Conservation (phyloP, 2,888 invertebrate species). For the Crocallis elinguaria region DNA sequence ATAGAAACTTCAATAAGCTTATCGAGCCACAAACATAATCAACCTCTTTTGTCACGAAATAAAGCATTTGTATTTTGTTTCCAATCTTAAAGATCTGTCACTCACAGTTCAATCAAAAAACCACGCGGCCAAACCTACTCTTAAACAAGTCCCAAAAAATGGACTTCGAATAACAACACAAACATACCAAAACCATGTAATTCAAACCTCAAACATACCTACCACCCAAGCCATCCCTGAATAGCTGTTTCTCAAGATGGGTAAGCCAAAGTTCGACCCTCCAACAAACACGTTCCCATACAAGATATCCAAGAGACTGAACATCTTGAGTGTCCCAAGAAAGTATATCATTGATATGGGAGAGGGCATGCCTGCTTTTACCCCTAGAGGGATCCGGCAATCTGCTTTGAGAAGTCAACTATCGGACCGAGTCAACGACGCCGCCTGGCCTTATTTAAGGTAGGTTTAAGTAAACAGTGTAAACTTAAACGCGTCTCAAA, state of each 20-base stretch:
- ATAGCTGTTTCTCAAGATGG: constrained; percentile 58
- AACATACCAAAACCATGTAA: constrained; percentile 22
- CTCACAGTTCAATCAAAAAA: constrained; percentile 10
- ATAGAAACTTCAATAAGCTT: too few species aligned
- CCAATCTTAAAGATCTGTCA: constrained; percentile 14
- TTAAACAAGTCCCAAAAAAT: constrained; percentile 37
- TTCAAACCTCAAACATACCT: constrained; percentile 21
- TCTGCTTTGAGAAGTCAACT: constrained; percentile 58
- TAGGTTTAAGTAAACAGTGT: too few species aligned
- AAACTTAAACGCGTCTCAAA: too few species aligned
- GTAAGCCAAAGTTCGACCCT: constrained; percentile 56
- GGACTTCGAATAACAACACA: constrained; percentile 34
- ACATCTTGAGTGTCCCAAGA: constrained; percentile 61
- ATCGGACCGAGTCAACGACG: constrained; percentile 64
- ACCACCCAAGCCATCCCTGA: constrained; percentile 48
- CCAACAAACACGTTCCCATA: constrained; percentile 62
- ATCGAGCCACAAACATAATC: too few species aligned
- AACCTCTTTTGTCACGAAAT: too few species aligned
- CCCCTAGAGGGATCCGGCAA: constrained; percentile 55
- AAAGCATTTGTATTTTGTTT: too few species aligned
- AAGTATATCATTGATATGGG: constrained; percentile 51
- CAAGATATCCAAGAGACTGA: constrained; percentile 60
- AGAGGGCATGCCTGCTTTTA: constrained; percentile 62
- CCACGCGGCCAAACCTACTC: constrained; percentile 19
- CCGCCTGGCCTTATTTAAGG: constrained; percentile 70